phyloP scores from a whole-genome alignment of 2,888 invertebrate genomes.

The Acanthopleura granulata region DNA sequence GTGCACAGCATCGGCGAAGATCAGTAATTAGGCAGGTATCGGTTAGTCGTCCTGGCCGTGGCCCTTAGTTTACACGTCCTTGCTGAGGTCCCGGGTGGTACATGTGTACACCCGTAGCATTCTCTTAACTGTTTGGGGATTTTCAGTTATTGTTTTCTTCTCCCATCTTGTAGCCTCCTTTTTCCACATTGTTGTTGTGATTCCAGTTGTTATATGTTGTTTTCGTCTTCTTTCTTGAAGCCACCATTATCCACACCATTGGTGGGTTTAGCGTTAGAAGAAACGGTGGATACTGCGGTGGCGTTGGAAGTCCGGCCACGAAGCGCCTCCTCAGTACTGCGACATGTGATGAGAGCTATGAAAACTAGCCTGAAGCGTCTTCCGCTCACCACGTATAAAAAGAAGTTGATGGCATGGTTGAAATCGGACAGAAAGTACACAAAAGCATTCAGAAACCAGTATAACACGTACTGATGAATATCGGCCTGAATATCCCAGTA shows the following conservation, averaged over 20 bases:
- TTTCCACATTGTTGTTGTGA: too few species aligned
- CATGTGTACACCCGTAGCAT: too few species aligned
- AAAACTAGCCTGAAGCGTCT: neutral
- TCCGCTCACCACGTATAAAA: neutral
- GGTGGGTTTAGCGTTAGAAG: neutral
- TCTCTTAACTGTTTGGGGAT: too few species aligned
- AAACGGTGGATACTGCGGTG: neutral
- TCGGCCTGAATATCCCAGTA: neutral
- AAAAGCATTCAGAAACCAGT: neutral
- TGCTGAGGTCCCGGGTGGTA: too few species aligned
- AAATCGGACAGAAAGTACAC: neutral
- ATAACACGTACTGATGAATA: neutral
- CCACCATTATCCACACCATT: neutral
- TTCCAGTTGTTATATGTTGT: neutral
- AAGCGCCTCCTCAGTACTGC: neutral
- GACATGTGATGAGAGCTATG: neutral
- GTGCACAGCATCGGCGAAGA: too few species aligned
- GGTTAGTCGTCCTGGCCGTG: too few species aligned
- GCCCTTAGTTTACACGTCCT: too few species aligned
- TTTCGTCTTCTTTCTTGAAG: neutral
- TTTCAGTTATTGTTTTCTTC: too few species aligned
- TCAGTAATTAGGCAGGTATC: too few species aligned
- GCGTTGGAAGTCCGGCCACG: neutral
- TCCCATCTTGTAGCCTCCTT: too few species aligned
- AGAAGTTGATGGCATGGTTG: conserved; percentile 13